Base-by-base conservation (phyloP, 1,140 invertebrate genomes). In the Aporrectodea caliginosa region DNA sequence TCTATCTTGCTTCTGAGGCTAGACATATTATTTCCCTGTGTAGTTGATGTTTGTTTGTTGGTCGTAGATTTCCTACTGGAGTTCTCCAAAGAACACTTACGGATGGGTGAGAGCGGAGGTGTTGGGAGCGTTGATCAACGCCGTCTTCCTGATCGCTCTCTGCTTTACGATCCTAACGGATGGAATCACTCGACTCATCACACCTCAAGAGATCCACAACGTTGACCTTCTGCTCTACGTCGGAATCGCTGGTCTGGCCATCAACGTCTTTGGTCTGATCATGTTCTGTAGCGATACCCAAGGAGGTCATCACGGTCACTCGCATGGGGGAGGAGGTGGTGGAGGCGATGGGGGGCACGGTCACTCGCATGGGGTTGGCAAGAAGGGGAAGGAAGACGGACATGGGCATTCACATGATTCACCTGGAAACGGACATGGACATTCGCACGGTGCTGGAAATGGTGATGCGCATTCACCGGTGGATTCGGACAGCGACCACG, bases 201-300 rank as follows among this genome's bases (percentile, higher is more conserved):
- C 35, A 69, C 31, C 69, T 1, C 29, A 78, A n/a, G 33, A 95
- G 88, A 95, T 99, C 82, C 85, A 90, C 71, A 84, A 90, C 69
- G 88, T 90, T 22, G 82, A 87, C 27, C 80, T 90, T 27, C 82
- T 91, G 30, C 83, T 91, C 0, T 85, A 89, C 75, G 90, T 91
- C 73, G 90, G 90, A 1, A 79, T 82, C 16, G 82, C 86, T 73
- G 90, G 90, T 16, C 83, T 91, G 1, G 35, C 86, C 16, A 85
- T 91, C 33, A 91, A 91, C 82, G 12, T 91, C 0, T 86, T 91
- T 78, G 90, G 91, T 43, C 83, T 91, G 2, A 84, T 86, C 68
- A 80, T 91, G 14, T 91, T 91, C 78, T 43, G 29, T 35, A 76
- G 35, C 27, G 75, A 76, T 22, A 76, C 75, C 2, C 35, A 43